phyloP scores from a whole-genome alignment of 2,797 vertebrate species.

The Fistularia commersonii region DNA sequence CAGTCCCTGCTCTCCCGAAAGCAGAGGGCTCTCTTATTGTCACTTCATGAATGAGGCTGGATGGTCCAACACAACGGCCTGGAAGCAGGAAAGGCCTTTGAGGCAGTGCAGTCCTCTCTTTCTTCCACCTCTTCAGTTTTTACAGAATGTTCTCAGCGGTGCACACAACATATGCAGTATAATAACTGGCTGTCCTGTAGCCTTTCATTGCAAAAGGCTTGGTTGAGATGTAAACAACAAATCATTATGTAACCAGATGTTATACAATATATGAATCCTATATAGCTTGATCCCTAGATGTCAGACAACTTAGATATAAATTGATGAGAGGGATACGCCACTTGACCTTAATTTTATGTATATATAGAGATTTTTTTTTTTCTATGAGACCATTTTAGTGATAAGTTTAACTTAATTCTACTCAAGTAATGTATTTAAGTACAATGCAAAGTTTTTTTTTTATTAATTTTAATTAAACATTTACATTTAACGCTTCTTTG shows the following conservation, averaged over 20 bases:
- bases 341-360: too few species aligned
- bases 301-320: too few species aligned
- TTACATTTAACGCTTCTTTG: too few species aligned
- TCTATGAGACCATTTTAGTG: too few species aligned
- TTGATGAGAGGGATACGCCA: too few species aligned
- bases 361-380: too few species aligned
- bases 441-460: too few species aligned
- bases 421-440: too few species aligned
- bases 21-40: constrained; percentile 10
- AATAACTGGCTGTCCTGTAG: constrained; percentile 11
- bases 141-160: constrained; percentile 16
- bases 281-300: not conserved
- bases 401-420: too few species aligned
- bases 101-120: constrained; percentile 25
- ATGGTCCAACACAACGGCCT: constrained; percentile 20
- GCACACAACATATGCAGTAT: not conserved
- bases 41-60: constrained; percentile 17
- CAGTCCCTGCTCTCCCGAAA: not conserved
- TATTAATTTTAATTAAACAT: too few species aligned
- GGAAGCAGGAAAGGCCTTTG: constrained; percentile 5
- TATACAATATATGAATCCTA: not conserved
- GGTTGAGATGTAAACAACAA: not conserved
- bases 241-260: constrained; percentile 19
- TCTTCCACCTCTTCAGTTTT: constrained; percentile 10
- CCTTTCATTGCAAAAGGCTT: constrained; percentile 13